Base-by-base conservation (phyloP, 2,888 invertebrate species). In the Dryobota labecula region DNA sequence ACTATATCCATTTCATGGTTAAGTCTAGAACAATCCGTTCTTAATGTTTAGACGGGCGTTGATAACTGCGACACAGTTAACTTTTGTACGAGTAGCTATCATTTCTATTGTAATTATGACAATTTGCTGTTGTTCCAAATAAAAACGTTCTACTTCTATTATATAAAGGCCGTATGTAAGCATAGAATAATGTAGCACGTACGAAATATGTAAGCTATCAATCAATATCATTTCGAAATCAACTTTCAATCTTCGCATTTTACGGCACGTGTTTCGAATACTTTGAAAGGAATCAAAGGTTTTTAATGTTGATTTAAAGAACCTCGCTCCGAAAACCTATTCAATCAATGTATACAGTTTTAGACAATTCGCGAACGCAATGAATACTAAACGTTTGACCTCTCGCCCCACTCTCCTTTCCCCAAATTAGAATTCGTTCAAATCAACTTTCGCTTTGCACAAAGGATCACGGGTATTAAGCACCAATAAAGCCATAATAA, bases 401-500 rank as follows among this genome's bases (percentile, higher is more conserved):
- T 78, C 64, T 68, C 36, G 0, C 45, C 62, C 68, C 51, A 20
- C 47, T 45, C 30, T 60, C 56, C 18, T 57, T 43, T 47, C 60
- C 51, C 70, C 63, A 84, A 85, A 86, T 87, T 84, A 82, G 72
- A 87, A 90, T 87, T 83, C 77, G 81, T 86, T 80, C 74, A 86
- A 87, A 87, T 87, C 87, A 87, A 85, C 85, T 85, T 86, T 86
- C 36, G 65, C 84, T 83, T 87, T 83, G 78, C 70, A 80, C 80
- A 82, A 83, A 82, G 78, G 79, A 83, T 83, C 86, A 86, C 82
- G 83, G 80, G 84, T 84, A 90, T 90, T 89, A 89, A 89, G 78
- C 83, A 87, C 86, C 91, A 92, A 92, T 93, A 92, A 92, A 90
- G 89, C 84, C 86, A 88, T 91, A 90, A 91, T 90, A 92, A 91